Evolutionary conservation across 2,888 invertebrate genomes (phyloP), one percentile per base, ranked within the genome.

Genomic region (Sisyra terminalis): DNA sequence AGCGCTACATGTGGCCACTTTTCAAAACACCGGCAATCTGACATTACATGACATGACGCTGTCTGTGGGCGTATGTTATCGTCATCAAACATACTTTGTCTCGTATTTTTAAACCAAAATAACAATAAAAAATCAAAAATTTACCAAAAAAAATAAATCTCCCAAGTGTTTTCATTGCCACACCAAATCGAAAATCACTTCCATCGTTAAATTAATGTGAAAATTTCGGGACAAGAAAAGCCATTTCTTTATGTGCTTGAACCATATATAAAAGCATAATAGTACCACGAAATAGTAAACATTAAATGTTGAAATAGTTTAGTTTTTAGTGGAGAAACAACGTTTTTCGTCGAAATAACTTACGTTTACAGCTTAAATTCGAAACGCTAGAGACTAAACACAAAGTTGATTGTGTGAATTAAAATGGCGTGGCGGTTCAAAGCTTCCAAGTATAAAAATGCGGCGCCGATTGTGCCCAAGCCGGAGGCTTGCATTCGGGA

Each of bases 401-500:
- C 2, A 30, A 30, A n/a, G n/a, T n/a, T n/a, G n/a, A n/a, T n/a
- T n/a, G 24, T 24, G 24, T 39, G 3, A 39, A 39, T 30, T n/a
- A 61, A 53, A 48, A 88, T 89, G 88, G 86, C 88, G 65, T 88
- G 88, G 86, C 75, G 92, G 66, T 94, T 94, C 68, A 93, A 94
- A 72, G 89, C 90, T 60, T 93, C 93, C 48, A 96, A 96, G 66
- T 96, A 89, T 66, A 96, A 94, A 75, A 96, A 96, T 80, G 90
- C 94, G 49, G 84, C 89, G 51, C 92, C 94, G 35, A 90, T 92
- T 57, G 82, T 90, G 56, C 92, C 93, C 31, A 94, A 93, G 61
- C 89, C 90, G 46, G 93, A 94, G 70, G 83, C 85, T 50, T 81
- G 84, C 68, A 60, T 78, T 50, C 75, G 87, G 51, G 93, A 93